Conservation (phyloP, 2,797 vertebrate genomes). For the Neosalanx taihuensis region DNA sequence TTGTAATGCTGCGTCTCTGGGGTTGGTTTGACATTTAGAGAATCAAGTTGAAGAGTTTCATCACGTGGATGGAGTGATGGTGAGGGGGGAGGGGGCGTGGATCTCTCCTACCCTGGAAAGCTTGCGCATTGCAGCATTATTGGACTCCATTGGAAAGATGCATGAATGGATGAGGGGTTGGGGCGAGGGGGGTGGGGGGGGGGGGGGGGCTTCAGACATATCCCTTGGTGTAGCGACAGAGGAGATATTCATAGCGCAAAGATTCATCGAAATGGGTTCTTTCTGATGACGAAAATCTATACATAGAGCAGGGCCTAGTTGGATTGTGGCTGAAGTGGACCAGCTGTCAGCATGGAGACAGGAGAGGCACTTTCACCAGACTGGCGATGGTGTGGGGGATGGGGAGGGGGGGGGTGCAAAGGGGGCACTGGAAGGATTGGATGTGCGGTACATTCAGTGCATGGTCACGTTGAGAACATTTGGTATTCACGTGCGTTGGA, state of each 20-base stretch:
- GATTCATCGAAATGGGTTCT: constrained; percentile 48
- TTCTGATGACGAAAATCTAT: constrained; percentile 60
- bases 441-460: neutral
- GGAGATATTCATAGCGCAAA: constrained; percentile 60
- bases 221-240: constrained; percentile 29
- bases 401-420: neutral
- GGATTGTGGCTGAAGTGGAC: constrained; percentile 65
- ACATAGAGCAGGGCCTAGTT: constrained; percentile 64
- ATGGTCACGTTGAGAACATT: neutral
- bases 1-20: constrained; percentile 60
- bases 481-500: no score
- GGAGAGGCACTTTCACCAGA: neutral
- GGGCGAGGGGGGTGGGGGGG: neutral
- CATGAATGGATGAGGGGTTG: neutral
- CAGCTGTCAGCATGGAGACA: constrained; percentile 64
- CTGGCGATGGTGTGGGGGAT: neutral
- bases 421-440: constrained; percentile 24
- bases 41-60: constrained; percentile 59
- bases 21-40: constrained; percentile 71
- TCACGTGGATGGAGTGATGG: constrained; percentile 16
- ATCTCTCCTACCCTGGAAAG: constrained; percentile 57
- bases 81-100: constrained; percentile 39
- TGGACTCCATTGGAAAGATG: constrained; percentile 48
- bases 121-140: constrained; percentile 58
- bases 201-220: constrained; percentile 30